These are phyloP conservation scores for Aphelenchoides avenae DNA, from an alignment of 1,140 invertebrate species.

Conservation along the genomic window DNA sequence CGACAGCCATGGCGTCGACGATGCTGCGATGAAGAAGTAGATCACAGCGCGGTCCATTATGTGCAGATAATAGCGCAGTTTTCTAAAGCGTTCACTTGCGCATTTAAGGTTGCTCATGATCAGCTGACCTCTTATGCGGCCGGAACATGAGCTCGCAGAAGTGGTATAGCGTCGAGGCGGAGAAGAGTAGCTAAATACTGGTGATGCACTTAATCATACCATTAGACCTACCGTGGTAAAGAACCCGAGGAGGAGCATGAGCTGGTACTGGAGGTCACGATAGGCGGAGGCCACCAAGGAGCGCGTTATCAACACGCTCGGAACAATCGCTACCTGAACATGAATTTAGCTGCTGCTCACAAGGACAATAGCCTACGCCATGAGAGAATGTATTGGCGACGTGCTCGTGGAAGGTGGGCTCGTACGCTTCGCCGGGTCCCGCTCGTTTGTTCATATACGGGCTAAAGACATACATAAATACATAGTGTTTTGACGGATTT, in stretches of 20 bases:
- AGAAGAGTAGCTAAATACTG: constrained; percentile 34
- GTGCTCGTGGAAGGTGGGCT: constrained; percentile 37
- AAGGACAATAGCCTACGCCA: constrained; percentile 16
- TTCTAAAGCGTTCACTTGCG: constrained; percentile 57
- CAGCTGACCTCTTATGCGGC: constrained; percentile 31
- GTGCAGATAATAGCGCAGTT: constrained; percentile 67
- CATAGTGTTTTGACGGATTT: not conserved
- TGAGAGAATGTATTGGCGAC: constrained; percentile 35
- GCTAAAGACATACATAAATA: constrained; percentile 18
- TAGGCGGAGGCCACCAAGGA: constrained; percentile 61
- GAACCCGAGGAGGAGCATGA: constrained; percentile 77
- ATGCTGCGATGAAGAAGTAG: constrained; percentile 89
- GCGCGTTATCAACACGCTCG: constrained; percentile 19
- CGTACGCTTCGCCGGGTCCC: constrained; percentile 31
- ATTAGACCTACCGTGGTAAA: constrained; percentile 69
- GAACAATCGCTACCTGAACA: constrained; percentile 31
- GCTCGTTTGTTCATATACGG: constrained; percentile 41
- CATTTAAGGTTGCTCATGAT: constrained; percentile 1
- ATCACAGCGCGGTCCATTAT: constrained; percentile 89
- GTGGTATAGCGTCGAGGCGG: constrained; percentile 29
- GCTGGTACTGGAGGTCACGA: constrained; percentile 71
- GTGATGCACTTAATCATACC: not conserved
- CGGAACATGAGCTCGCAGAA: constrained; percentile 34
- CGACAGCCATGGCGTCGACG: constrained; percentile 84
- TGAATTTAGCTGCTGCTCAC: too few species aligned